Percentiles rank a stretch among this genome's conserved stretches.
These are phyloP conservation scores for Thinocorus orbignyianus DNA, from an alignment of 2,113 vertebrate genomes.

Conservation along the genomic window DNA sequence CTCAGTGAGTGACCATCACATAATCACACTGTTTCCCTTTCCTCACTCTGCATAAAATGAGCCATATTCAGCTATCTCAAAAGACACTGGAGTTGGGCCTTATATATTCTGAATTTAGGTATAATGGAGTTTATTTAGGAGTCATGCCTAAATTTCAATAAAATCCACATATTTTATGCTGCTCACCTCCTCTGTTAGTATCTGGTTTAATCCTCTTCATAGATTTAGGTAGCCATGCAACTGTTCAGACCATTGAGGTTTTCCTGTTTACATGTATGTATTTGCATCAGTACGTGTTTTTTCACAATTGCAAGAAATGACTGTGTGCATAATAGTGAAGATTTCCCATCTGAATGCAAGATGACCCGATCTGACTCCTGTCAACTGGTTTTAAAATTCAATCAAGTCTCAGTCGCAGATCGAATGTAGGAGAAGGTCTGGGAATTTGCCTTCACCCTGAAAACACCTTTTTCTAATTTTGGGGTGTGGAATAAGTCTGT, in stretches of 20 bases:
- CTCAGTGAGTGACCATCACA: fast-evolving
- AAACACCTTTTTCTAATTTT: background rate
- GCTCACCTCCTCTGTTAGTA: background rate
- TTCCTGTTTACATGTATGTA: fast-evolving
- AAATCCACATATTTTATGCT: background rate
- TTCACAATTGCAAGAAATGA: background rate
- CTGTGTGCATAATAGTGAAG: background rate
- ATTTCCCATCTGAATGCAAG: background rate
- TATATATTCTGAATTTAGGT: background rate
- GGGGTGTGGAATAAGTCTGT: background rate
- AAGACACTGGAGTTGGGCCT: background rate
- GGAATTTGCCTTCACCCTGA: background rate
- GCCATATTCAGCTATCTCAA: background rate
- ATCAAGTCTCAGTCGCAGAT: background rate
- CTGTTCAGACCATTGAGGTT: fast-evolving
- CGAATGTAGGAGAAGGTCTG: background rate
- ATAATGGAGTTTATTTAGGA: background rate
- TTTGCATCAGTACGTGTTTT: background rate
- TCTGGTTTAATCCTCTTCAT: background rate
- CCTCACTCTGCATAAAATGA: background rate
- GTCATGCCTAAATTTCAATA: background rate
- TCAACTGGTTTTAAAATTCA: background rate
- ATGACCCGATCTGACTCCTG: background rate
- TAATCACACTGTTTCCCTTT: fast-evolving
- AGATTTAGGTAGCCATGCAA: background rate